Percentiles rank a stretch among this genome's conserved stretches.
These are phyloP conservation scores for Frieseomelitta varia DNA, from an alignment of 1,140 invertebrate genomes.

Conservation along the genomic window DNA sequence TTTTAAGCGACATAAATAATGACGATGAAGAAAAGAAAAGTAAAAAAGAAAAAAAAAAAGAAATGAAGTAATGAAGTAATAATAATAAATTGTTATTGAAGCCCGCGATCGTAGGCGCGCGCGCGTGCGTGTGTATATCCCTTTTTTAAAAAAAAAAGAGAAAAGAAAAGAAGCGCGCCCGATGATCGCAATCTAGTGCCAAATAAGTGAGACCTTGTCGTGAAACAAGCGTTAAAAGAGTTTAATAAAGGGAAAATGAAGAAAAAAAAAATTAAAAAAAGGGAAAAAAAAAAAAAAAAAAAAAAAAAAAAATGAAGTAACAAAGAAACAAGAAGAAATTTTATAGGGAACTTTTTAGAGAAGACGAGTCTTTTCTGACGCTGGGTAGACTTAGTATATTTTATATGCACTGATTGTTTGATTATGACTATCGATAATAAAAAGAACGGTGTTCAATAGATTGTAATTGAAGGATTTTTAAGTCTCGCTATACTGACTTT, in stretches of 20 bases:
- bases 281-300: slow-evolving; percentile 65
- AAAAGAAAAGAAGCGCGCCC: slow-evolving; percentile 46
- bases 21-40: slow-evolving; percentile 51
- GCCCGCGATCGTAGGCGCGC: slow-evolving; percentile 64
- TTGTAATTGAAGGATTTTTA: slow-evolving; percentile 73
- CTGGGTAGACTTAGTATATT: slow-evolving; percentile 82
- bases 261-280: slow-evolving; percentile 64
- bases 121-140: slow-evolving; percentile 47
- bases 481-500: slow-evolving; percentile 64
- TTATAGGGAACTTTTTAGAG: slow-evolving; percentile 81
- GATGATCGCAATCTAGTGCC: slow-evolving; percentile 77
- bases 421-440: slow-evolving; percentile 82
- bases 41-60: slow-evolving; percentile 46
- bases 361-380: slow-evolving; percentile 81
- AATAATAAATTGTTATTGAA: slow-evolving; percentile 73
- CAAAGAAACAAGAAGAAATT: slow-evolving; percentile 71
- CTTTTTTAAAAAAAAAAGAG: slow-evolving; percentile 22
- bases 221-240: slow-evolving; percentile 57
- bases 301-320: slow-evolving; percentile 62
- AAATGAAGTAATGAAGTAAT: slow-evolving; percentile 28
- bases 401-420: slow-evolving; percentile 83
- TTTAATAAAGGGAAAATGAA: slow-evolving; percentile 57
- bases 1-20: slow-evolving; percentile 76
- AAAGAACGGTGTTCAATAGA: slow-evolving; percentile 82
- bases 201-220: slow-evolving; percentile 80